Base-by-base conservation (phyloP, 2,797 vertebrate species). In the Eidolon dupreanum region DNA sequence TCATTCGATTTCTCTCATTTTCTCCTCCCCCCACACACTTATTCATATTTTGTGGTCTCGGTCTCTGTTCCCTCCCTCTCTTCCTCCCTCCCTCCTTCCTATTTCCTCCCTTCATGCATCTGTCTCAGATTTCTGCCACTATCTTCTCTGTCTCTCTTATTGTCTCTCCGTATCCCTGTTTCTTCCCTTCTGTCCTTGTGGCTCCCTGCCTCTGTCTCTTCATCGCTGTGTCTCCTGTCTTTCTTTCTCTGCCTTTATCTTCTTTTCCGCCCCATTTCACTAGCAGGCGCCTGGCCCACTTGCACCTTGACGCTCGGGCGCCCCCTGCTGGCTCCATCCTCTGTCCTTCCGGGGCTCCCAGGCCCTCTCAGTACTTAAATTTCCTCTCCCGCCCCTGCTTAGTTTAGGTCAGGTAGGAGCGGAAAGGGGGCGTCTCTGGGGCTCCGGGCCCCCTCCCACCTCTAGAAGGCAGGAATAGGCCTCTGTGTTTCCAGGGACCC, bases 311-410 rank as follows among this genome's bases (percentile, higher is more conserved):
- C 36, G 6, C 97, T 71, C 57, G 38, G 38, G 94, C 70, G 84
- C 95, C 97, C 97, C 90, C 95, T 97, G 92, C 59, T n/a, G 97
- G 84, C 9, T 11, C 13, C 33, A 3, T 41, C 53, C 24, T 57
- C 66, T 3, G 70, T 59, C 17, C 43, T 24, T 38, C 22, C 3
- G 0, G 20, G 59, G 43, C 49, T 70, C 53, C 61, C 31, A 20
- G 41, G 16, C 57, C 66, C 16, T n/a, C 49, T 8, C 5, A 0
- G 41, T 16, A 2, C 43, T 71, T 3, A 8, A 6, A 8, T 3
- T 38, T n/a, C 71, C 71, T 41, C 12, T 49, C 7, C 13, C 0
- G 31, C 28, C 51, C 41, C 57, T 57, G 28, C 41, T 5, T 1
- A 6, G 33, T 33, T 70, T n/a, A 0, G 22, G 33, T 61, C 41